These are phyloP conservation scores for Liposcelis brunnea DNA, from an alignment of 2,888 invertebrate species.

Conservation along the genomic window DNA sequence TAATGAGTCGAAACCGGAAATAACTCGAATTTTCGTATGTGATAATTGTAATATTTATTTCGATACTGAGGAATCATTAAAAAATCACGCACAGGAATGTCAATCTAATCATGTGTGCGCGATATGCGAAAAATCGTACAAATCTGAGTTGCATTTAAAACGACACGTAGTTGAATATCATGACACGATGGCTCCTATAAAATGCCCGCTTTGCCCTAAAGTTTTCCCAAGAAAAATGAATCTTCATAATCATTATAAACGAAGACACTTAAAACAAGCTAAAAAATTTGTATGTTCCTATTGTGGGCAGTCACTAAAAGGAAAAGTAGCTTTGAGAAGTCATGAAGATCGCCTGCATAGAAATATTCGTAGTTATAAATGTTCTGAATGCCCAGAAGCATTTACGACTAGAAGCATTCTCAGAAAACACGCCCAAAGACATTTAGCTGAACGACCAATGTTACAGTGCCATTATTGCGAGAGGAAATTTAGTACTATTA, in stretches of 20 bases:
- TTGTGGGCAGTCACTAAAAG: slow-evolving; percentile 1
- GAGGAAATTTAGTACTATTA: not conserved
- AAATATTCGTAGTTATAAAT: not conserved
- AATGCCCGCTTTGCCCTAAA: not conserved
- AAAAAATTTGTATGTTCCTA: slow-evolving; percentile 1
- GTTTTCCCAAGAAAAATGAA: slow-evolving; percentile 4
- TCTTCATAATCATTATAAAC: slow-evolving; percentile 3
- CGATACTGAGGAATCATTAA: too few relatives aligned
- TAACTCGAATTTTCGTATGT: too few relatives aligned
- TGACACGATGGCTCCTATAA: not conserved
- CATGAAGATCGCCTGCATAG: slow-evolving; percentile 3
- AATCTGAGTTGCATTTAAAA: too few relatives aligned
- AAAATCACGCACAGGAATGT: too few relatives aligned
- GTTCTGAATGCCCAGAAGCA: slow-evolving; percentile 2
- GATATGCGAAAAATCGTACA: too few relatives aligned
- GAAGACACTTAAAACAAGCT: not conserved
- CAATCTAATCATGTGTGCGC: too few relatives aligned
- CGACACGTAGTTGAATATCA: too few relatives aligned
- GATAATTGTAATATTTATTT: too few relatives aligned
- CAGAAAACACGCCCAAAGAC: not conserved
- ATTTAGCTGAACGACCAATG: slow-evolving; percentile 3
- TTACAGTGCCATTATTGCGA: not conserved
- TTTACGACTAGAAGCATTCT: slow-evolving; percentile 4
- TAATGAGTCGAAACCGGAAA: too few relatives aligned
- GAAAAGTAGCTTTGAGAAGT: slow-evolving; percentile 3